Evolutionary conservation across 2,888 invertebrate species (phyloP), one percentile per base, ranked within the genome.

Genomic region (Neelides folsomi): DNA sequence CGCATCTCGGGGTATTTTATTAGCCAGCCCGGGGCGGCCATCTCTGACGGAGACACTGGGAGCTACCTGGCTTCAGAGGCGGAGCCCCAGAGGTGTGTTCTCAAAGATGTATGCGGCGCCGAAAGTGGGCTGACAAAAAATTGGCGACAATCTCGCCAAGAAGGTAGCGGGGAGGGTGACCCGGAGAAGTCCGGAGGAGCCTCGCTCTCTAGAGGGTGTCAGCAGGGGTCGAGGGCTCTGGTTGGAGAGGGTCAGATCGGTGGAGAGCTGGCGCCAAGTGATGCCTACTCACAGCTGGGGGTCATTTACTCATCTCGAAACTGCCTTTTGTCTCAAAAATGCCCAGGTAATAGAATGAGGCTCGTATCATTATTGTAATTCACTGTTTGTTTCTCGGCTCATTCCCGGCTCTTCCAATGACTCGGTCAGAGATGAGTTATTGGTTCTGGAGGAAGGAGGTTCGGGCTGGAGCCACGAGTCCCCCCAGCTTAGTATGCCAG

Each of bases 361-460:
- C 61, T 62, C 63, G 62, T 63, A 62, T 63, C 61, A 62, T 63
- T 63, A 63, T 63, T 62, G 63, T 63, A 62, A 63, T 63, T 63
- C 61, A 59, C 54, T 57, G 56, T 63, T 63, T 60, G 59, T 63
- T 62, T 60, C 60, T 59, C 58, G 54, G 46, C 44, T 42, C 42
- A 15, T 42, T 42, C 27, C 27, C 16, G 42, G n/a, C 19, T 27
- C 27, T n/a, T 42, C 15, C 42, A 42, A 18, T 19, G 15, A 16
- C 42, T 19, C 18, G 12, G 18, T 19, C 43, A 43, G 13, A 43
- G 12, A 19, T 43, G n/a, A 47, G 35, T 43, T 52, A 42, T 47
- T 19, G 39, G 35, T 27, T 34, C 45, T 46, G 35, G 34, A 39
- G 41, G n/a, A 38, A 40, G 39, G 15, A 12, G 37, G 37, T 50